Percentiles rank a stretch among this genome's conserved stretches.
Evolutionary conservation across 2,113 vertebrate species (phyloP).

Genomic region (Saccopteryx leptura): DNA sequence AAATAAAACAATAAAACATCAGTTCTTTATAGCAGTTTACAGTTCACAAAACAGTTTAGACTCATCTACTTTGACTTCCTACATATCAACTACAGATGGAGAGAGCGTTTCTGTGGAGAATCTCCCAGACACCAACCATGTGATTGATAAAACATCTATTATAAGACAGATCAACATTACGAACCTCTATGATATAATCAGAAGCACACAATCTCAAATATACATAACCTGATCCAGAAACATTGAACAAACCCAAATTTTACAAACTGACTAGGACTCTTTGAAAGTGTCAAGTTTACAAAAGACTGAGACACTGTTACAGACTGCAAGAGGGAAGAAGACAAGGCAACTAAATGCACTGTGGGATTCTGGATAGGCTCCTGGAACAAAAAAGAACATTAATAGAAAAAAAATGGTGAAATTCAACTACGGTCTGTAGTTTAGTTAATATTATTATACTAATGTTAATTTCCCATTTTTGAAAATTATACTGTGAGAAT

Average conservation of each 20-base stretch:
- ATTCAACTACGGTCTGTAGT: not conserved
- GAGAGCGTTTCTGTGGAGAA: not conserved
- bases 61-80: not conserved
- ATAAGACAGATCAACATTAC: not conserved
- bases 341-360: not conserved
- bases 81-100: not conserved
- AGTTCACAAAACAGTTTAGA: not conserved
- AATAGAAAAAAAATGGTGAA: not conserved
- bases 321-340: not conserved
- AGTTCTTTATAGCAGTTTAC: not conserved
- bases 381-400: not conserved
- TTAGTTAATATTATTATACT: not conserved
- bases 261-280: not conserved
- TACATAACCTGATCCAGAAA: not conserved
- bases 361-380: not conserved
- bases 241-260: not conserved
- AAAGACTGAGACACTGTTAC: not conserved
- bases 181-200: not conserved
- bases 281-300: not conserved
- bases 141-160: not conserved
- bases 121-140: not conserved
- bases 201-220: not conserved
- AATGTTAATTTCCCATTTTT: not conserved
- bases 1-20: not conserved
- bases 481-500: not conserved